Percentiles rank a stretch among this genome's conserved stretches.
Evolutionary conservation across 2,888 invertebrate genomes (phyloP).

Genomic region (Exocentrus adspersus): DNA sequence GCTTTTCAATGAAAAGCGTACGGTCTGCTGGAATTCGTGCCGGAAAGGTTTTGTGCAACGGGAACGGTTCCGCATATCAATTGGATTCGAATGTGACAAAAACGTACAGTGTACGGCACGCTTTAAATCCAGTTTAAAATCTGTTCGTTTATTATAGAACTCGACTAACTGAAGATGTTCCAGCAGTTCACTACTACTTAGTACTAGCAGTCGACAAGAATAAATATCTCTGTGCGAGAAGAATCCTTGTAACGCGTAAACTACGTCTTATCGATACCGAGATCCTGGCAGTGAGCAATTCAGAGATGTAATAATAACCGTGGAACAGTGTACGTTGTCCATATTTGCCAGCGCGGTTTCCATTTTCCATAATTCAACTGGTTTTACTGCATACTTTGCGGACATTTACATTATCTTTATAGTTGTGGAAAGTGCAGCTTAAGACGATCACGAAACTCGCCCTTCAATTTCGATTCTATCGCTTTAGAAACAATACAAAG

Average conservation of each 20-base stretch:
- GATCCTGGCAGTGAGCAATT: neutral
- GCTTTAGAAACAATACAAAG: too few relatives aligned
- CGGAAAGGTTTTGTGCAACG: too few relatives aligned
- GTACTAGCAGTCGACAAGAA: neutral
- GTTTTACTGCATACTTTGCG: neutral
- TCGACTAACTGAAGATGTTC: neutral
- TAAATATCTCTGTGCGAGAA: neutral
- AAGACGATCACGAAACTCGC: too few relatives aligned
- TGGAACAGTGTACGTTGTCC: neutral
- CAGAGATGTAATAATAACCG: neutral
- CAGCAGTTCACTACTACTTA: neutral
- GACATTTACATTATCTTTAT: neutral
- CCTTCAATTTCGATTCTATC: too few relatives aligned
- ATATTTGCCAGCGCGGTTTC: neutral
- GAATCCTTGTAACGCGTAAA: neutral
- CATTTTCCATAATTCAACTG: neutral
- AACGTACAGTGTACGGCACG: too few relatives aligned
- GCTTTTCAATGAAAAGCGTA: neutral
- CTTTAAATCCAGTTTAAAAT: too few relatives aligned
- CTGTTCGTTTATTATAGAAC: neutral
- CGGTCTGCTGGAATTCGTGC: too few relatives aligned
- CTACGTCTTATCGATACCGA: neutral
- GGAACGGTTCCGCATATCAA: neutral
- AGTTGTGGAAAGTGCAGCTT: neutral
- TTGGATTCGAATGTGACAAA: neutral